A percentile compares a stretch with the other conserved stretches of the same genome.
These are phyloP conservation scores for Cheilosia impressa DNA, from an alignment of 2,888 invertebrate genomes.

Conservation along the genomic window DNA sequence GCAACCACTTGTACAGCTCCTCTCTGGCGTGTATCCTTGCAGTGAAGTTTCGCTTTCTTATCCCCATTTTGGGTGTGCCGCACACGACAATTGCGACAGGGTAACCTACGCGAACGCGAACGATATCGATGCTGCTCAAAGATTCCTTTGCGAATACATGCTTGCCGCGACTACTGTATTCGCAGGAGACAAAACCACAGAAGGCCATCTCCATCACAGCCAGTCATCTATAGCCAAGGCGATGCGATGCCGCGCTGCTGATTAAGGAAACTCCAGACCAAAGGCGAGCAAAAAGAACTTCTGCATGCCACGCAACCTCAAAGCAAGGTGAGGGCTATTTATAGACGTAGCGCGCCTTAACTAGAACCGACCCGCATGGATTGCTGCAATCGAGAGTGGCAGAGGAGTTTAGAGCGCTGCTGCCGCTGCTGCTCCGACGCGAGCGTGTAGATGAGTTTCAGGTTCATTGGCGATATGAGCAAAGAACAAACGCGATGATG, in stretches of 20 bases:
- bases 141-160: constrained; percentile 55
- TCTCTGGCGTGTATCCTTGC: constrained; percentile 15
- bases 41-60: constrained; percentile 65
- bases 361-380: constrained; percentile 66
- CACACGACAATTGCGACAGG: constrained; percentile 60
- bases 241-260: constrained; percentile 62
- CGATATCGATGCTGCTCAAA: constrained; percentile 60
- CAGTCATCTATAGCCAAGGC: constrained; percentile 51
- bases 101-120: constrained; percentile 54
- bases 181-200: constrained; percentile 27
- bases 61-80: constrained; percentile 61
- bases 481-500: constrained; percentile 54
- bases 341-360: constrained; percentile 63
- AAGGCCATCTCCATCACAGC: constrained; percentile 54
- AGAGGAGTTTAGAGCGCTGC: constrained; percentile 54
- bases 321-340: constrained; percentile 73
- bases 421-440: constrained; percentile 6
- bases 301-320: constrained; percentile 22
- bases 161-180: constrained; percentile 58
- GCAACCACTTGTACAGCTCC: constrained; percentile 9
- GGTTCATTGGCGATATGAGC: constrained; percentile 72
- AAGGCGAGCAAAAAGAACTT: constrained; percentile 39
- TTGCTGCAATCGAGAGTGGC: constrained; percentile 73
- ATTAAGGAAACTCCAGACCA: constrained; percentile 67
- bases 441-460: constrained; percentile 60